Conservation (phyloP, 2,797 vertebrate genomes). For the Rachycentron canadum region DNA sequence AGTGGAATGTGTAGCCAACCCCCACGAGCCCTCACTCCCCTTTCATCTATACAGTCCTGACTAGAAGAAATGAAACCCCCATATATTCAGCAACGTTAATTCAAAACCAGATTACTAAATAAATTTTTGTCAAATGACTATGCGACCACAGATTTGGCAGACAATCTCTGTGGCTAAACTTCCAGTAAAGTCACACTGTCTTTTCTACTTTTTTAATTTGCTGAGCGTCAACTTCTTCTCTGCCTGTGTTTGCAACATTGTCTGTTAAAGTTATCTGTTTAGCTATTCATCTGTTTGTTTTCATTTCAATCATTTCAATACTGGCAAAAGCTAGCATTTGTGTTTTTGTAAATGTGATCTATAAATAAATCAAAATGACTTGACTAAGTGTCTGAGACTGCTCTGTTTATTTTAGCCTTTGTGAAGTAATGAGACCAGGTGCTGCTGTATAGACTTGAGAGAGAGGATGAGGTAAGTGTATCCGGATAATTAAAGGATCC, state of each 20-base stretch:
- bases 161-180: slow-evolving; percentile 23
- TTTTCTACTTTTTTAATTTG: neutral
- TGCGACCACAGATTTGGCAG: slow-evolving; percentile 54
- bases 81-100: slow-evolving; percentile 36
- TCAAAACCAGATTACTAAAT: slow-evolving; percentile 45
- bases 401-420: slow-evolving; percentile 38
- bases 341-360: neutral
- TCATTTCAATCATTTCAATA: too few relatives aligned
- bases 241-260: slow-evolving; percentile 11
- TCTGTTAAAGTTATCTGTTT: neutral
- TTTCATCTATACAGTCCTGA: slow-evolving; percentile 20
- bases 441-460: slow-evolving; percentile 47
- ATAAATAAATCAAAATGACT: slow-evolving; percentile 28
- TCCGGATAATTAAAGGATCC: slow-evolving; percentile 60
- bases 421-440: slow-evolving; percentile 60
- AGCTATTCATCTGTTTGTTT: neutral
- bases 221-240: neutral
- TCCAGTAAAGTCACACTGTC: slow-evolving; percentile 49
- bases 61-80: slow-evolving; percentile 25
- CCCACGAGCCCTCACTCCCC: neutral
- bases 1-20: slow-evolving; percentile 36
- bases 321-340: too few relatives aligned
- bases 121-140: slow-evolving; percentile 45
- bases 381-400: neutral
- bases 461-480: slow-evolving; percentile 60